phyloP scores from a whole-genome alignment of 2,888 invertebrate species.

The Drosophila mercatorum region DNA sequence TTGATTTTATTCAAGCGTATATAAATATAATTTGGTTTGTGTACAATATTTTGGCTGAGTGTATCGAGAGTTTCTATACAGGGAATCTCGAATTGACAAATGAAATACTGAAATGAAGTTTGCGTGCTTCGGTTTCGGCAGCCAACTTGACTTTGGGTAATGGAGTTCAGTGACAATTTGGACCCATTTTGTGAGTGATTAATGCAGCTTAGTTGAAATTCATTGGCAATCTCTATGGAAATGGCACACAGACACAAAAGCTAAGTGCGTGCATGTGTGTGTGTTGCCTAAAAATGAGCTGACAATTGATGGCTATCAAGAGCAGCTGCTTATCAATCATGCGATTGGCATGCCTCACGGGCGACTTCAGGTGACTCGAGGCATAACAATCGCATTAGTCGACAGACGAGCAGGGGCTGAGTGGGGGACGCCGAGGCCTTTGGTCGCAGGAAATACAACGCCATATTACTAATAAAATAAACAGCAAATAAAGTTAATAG shows the following conservation, averaged over 20 bases:
- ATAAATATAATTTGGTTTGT: no score
- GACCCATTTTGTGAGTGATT: conserved; percentile 43
- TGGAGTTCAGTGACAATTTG: conserved; percentile 37
- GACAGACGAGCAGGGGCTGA: not conserved
- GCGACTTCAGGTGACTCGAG: conserved; percentile 53
- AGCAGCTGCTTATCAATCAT: conserved; percentile 64
- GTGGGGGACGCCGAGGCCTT: conserved; percentile 3
- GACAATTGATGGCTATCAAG: conserved; percentile 34
- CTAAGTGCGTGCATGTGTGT: conserved; percentile 28
- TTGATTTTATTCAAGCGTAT: no score
- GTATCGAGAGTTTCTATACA: not conserved
- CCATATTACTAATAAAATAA: conserved; percentile 79
- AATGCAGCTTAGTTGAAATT: conserved; percentile 54
- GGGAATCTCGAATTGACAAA: not conserved
- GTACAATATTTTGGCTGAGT: not conserved
- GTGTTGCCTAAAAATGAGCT: conserved; percentile 38
- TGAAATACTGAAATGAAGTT: conserved; percentile 4
- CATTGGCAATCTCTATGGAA: conserved; percentile 46
- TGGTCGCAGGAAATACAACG: conserved; percentile 72
- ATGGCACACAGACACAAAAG: conserved; percentile 21
- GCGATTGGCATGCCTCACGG: conserved; percentile 57
- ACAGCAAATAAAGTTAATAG: conserved; percentile 80
- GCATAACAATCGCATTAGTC: conserved; percentile 79
- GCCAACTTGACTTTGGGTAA: conserved; percentile 27
- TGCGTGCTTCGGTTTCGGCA: conserved; percentile 18